These are phyloP conservation scores for Xiphias gladius DNA, from an alignment of 2,113 vertebrate genomes.

Conservation along the genomic window DNA sequence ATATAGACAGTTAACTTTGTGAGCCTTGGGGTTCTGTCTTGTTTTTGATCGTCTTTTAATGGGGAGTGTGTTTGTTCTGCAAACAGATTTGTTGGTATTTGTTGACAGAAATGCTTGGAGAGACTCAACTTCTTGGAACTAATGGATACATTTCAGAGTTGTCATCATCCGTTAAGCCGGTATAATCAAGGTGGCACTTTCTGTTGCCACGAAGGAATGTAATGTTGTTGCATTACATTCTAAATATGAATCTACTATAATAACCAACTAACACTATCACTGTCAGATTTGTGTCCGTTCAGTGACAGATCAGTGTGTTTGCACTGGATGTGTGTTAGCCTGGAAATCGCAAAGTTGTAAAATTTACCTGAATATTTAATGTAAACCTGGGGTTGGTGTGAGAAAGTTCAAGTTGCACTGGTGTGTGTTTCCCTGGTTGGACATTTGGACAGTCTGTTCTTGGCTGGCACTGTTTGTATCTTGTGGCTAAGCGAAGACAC, in stretches of 20 bases:
- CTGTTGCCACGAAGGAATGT: background rate
- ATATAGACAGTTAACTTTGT: background rate
- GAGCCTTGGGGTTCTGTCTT: background rate
- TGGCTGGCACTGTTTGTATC: constrained; percentile 46
- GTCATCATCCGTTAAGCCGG: background rate
- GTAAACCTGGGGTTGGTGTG: constrained; percentile 40
- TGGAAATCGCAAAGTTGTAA: constrained; percentile 18
- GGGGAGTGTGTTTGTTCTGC: background rate
- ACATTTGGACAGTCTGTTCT: constrained; percentile 45
- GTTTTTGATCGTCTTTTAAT: background rate
- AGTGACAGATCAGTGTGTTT: background rate
- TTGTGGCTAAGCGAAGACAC: constrained; percentile 42
- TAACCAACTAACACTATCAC: background rate
- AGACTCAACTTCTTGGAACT: background rate
- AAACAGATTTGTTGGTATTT: background rate
- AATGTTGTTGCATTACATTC: background rate
- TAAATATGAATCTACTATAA: background rate
- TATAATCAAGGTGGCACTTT: background rate
- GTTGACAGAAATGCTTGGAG: too few species aligned
- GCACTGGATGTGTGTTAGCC: background rate
- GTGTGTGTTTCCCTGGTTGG: constrained; percentile 47
- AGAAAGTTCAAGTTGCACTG: constrained; percentile 52
- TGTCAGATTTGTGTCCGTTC: background rate
- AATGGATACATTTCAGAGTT: background rate
- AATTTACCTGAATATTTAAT: constrained; percentile 58